A percentile compares a stretch with the other conserved stretches of the same genome.
Conservation (phyloP, 2,797 vertebrate species). For the Bradypodion ventrale region DNA sequence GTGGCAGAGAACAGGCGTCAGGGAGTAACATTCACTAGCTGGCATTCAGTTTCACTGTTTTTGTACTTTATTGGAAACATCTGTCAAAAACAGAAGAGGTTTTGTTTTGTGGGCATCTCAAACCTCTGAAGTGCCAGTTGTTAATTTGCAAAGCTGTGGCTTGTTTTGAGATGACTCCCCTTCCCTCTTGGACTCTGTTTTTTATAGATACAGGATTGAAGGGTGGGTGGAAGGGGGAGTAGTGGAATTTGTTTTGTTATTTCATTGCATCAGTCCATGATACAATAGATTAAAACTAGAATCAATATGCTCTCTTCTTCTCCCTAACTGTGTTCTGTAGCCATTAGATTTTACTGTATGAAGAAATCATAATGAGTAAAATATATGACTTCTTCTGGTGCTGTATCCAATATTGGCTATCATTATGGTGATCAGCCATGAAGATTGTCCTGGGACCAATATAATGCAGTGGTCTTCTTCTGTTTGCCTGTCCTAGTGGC, state of each 20-base stretch:
- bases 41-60: slow-evolving; percentile 19
- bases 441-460: no score
- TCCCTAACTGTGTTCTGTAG: background rate
- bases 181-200: slow-evolving; percentile 40
- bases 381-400: no score
- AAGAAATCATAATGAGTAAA: no score
- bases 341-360: no score
- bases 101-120: slow-evolving; percentile 47
- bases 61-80: slow-evolving; percentile 48
- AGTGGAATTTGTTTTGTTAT: slow-evolving; percentile 17
- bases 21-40: slow-evolving; percentile 14
- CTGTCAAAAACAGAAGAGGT: slow-evolving; percentile 47
- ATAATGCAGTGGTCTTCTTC: no score
- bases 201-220: slow-evolving; percentile 51
- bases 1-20: slow-evolving; percentile 17
- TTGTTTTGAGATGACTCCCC: slow-evolving; percentile 48
- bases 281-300: slow-evolving; percentile 60
- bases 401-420: no score
- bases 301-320: slow-evolving; percentile 1
- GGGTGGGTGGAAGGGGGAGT: no score
- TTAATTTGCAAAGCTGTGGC: slow-evolving; percentile 45
- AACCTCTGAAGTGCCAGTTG: slow-evolving; percentile 21
- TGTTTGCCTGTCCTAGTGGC: no score
- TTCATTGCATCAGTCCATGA: slow-evolving; percentile 54
- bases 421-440: no score